Evolutionary conservation across 2,888 invertebrate species (phyloP).

Genomic region (Rhagium mordax): DNA sequence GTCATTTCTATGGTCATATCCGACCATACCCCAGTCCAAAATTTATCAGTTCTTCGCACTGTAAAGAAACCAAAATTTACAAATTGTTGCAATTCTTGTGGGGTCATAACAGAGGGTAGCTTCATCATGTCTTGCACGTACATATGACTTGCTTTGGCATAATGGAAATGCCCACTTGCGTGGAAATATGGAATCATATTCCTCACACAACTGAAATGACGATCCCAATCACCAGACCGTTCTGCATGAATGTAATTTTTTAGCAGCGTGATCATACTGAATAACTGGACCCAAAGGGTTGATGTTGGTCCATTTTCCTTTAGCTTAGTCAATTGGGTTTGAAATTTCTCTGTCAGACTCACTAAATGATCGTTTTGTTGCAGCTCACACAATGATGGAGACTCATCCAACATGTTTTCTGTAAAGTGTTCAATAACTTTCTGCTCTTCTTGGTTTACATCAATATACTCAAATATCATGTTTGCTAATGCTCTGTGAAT

Average conservation of each 20-base stretch:
- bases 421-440: slow-evolving; percentile 7
- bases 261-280: slow-evolving; percentile 6
- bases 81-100: slow-evolving; percentile 28
- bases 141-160: slow-evolving; percentile 23
- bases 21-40: slow-evolving; percentile 7
- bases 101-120: slow-evolving; percentile 16
- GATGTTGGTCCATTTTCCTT: slow-evolving; percentile 24
- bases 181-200: slow-evolving; percentile 29
- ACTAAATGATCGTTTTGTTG: slow-evolving; percentile 20
- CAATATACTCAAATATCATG: slow-evolving; percentile 8
- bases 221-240: slow-evolving; percentile 12
- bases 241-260: slow-evolving; percentile 23
- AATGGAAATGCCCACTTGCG: slow-evolving; percentile 25
- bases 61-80: slow-evolving; percentile 7
- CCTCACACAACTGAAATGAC: slow-evolving; percentile 12
- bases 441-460: slow-evolving; percentile 15
- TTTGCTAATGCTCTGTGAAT: slow-evolving; percentile 4
- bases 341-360: slow-evolving; percentile 2
- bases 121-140: slow-evolving; percentile 28
- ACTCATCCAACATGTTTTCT: slow-evolving; percentile 9
- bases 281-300: slow-evolving; percentile 21
- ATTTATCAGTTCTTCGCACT: slow-evolving; percentile 24
- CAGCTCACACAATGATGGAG: slow-evolving; percentile 13
- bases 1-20: not conserved
- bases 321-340: not conserved